These are phyloP conservation scores for Ptiloglossa arizonensis DNA, from an alignment of 1,140 invertebrate genomes.

Conservation along the genomic window DNA sequence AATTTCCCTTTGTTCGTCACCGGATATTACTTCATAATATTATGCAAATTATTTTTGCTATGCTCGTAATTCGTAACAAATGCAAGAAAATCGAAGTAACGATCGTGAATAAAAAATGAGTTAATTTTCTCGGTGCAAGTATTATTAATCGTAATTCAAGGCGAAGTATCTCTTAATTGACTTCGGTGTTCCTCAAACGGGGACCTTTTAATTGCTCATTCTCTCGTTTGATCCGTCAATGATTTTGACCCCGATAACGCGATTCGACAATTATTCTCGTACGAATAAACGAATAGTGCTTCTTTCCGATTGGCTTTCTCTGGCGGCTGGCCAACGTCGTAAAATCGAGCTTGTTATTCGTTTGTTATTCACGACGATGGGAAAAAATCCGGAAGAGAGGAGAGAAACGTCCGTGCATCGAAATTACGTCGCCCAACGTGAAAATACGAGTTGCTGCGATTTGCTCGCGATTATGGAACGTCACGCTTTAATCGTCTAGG, in stretches of 20 bases:
- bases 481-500: too few species aligned
- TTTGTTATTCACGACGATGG: not conserved
- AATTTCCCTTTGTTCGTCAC: not conserved
- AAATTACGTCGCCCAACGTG: not conserved
- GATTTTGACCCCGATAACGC: not conserved
- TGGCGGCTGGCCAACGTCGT: conserved; percentile 18
- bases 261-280: not conserved
- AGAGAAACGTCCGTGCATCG: not conserved
- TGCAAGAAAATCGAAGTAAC: too few species aligned
- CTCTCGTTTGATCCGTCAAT: conserved; percentile 10
- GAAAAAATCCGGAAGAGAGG: not conserved
- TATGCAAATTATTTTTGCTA: too few species aligned
- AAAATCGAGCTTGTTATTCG: not conserved
- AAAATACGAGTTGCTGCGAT: not conserved
- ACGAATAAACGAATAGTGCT: not conserved
- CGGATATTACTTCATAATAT: too few species aligned
- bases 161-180: not conserved
- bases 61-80: too few species aligned
- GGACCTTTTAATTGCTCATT: conserved; percentile 1
- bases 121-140: too few species aligned
- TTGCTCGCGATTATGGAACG: not conserved
- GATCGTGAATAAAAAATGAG: not conserved
- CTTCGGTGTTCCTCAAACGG: not conserved
- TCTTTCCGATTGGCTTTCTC: conserved; percentile 15
- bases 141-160: not conserved